Evolutionary conservation across 1,140 invertebrate genomes (phyloP).

Genomic region (Drepana arcuata): DNA sequence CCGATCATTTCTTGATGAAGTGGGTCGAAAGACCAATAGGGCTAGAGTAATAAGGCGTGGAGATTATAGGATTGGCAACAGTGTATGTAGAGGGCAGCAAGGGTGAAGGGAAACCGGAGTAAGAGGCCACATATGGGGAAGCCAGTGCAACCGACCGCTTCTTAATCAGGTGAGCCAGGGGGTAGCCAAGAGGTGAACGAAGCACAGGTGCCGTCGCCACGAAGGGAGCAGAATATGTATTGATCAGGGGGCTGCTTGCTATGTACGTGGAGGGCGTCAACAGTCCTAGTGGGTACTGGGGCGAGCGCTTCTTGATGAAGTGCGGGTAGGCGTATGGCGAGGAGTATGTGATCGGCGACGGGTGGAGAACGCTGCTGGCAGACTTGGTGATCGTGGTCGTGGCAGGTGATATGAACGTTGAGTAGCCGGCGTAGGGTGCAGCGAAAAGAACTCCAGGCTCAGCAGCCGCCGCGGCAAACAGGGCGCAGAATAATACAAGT

Average conservation of each 20-base stretch:
- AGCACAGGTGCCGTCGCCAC: too few species aligned
- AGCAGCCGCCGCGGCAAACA: too few species aligned
- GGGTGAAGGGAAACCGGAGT: too few species aligned
- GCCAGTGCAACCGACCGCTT: slow-evolving; percentile 16
- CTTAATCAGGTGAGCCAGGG: slow-evolving; percentile 30
- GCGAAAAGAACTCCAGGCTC: slow-evolving; percentile 16
- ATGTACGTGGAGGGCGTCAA: slow-evolving; percentile 15
- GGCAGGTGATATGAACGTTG: slow-evolving; percentile 38
- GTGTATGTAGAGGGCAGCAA: slow-evolving; percentile 28
- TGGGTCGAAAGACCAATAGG: too few species aligned
- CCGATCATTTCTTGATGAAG: slow-evolving; percentile 50
- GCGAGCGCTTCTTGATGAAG: slow-evolving; percentile 49
- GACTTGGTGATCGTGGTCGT: slow-evolving; percentile 40
- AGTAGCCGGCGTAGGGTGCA: slow-evolving; percentile 40
- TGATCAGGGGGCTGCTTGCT: slow-evolving; percentile 22
- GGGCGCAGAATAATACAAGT: slow-evolving; percentile 75
- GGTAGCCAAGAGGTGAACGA: too few species aligned
- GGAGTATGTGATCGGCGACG: slow-evolving; percentile 37
- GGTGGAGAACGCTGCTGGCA: slow-evolving; percentile 57
- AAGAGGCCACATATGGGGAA: slow-evolving; percentile 17
- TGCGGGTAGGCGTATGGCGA: slow-evolving; percentile 27
- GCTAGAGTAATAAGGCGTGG: slow-evolving; percentile 16
- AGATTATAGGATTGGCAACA: slow-evolving; percentile 19
- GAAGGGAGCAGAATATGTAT: slow-evolving; percentile 24
- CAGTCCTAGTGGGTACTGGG: slow-evolving; percentile 15